A percentile compares a stretch with the other conserved stretches of the same genome.
Evolutionary conservation across 2,888 invertebrate genomes (phyloP).

Genomic region (Spatulosminthurus flaviceps): DNA sequence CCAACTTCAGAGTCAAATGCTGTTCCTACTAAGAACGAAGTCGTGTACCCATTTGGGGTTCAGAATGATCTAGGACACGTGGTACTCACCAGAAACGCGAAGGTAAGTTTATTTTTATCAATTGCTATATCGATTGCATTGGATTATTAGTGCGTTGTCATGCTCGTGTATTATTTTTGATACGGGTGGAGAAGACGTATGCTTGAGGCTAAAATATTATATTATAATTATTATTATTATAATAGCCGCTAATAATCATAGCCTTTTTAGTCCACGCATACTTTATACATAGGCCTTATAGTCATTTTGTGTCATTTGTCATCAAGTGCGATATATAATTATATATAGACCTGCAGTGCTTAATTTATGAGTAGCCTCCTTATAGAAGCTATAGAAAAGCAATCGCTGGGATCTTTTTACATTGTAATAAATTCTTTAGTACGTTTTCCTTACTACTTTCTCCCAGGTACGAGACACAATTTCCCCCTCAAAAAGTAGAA

Average conservation of each 20-base stretch:
- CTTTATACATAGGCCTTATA: no score
- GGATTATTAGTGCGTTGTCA: neutral
- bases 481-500: no score
- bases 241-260: no score
- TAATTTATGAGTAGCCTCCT: neutral
- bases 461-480: no score
- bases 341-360: no score
- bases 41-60: constrained; percentile 67
- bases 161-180: neutral
- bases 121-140: neutral
- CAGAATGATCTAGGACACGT: constrained; percentile 67
- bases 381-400: neutral
- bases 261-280: no score
- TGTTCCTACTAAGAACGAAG: constrained; percentile 65
- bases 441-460: no score
- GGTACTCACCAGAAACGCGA: constrained; percentile 64
- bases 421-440: neutral
- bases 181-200: neutral
- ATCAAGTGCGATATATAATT: no score
- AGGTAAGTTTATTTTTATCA: constrained; percentile 58
- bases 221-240: neutral
- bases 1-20: constrained; percentile 52
- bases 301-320: neutral
- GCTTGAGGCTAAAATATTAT: neutral
- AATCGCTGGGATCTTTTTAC: no score